Evolutionary conservation across 2,888 invertebrate species (phyloP), one percentile per base, ranked within the genome.

Genomic region (Sipha maydis): DNA sequence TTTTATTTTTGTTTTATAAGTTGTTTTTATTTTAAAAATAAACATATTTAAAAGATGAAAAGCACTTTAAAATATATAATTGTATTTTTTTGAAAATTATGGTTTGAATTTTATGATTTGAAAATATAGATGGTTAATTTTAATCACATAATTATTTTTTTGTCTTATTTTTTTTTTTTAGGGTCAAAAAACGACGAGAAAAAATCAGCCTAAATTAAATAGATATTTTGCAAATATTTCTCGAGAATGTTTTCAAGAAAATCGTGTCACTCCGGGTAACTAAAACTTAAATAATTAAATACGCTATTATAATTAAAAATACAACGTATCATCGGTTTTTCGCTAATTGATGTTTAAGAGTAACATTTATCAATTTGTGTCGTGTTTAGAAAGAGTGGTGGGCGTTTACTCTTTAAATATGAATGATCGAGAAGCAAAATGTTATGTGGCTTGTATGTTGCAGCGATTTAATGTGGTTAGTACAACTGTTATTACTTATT

Each of bases 371-470:
- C 21, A 8, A 38, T 73, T 38, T 83, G 7, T 56, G 7, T 75
- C 34, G 21, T 38, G 28, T 71, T 31, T 79, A 88, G 86, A 88
- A 80, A 71, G 86, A 73, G 61, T 88, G 25, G 21, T 88, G 61
- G 75, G n/a, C 9, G 25, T 88, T 21, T 88, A 88, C 41, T 21
- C 86, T 9, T 56, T 88, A 25, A 73, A 61, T 61, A 41, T 31
- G 28, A 75, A 88, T 19, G 86, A 88, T 31, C 86, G 61, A 28
- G 80, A 21, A 9, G 86, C 86, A 28, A 88, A 88, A 61, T 88
- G 86, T 73, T 88, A 88, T 41, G 86, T 88, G 25, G 69, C 86
- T 41, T 88, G 86, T 28, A 80, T 88, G 80, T 56, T 88, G 61
- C 41, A 25, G 11, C 71, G 80, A 9, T 88, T 88, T 41, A 88